Base-by-base conservation (phyloP, 1,140 invertebrate species). In the Zelostemma sp. region DNA sequence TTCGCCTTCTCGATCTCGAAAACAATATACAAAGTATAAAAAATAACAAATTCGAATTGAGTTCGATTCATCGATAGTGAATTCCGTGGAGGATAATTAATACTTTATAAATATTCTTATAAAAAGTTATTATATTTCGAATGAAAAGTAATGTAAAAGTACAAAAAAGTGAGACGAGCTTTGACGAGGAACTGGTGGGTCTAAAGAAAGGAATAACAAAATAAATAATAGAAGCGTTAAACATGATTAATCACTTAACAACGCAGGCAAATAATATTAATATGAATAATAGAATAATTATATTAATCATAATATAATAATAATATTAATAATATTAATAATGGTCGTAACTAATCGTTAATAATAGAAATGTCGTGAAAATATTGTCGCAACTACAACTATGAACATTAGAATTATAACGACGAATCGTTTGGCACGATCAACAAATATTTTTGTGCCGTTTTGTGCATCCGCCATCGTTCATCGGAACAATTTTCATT, bases 151-250 rank as follows among this genome's bases (percentile, higher is more conserved):
- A 18, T 15, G 11, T 45, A 49, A 28, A 53, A 53, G 0, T 53
- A 53, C 49, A 41, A 19, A 71, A 47, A 59, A 70, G 63, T 69
- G 62, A 74, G 66, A 48, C 69, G 76, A 75, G 73, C 72, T 67
- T 79, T 62, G 72, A 78, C 66, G 64, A 57, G 41, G 57, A 69
- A 69, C 56, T 64, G 67, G 57, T 68, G 70, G 61, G 54, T 65
- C 47, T 60, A 56, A 51, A 45, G 48, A 73, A 75, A 73, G 69
- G 73, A 76, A 83, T 84, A 85, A 85, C 83, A 85, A 85, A 85
- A 85, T 85, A 85, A 85, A 84, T 85, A 85, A 84, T 84, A 84
- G 80, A 85, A 85, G 83, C 81, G 78, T 83, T 83, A 81, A 85
- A 85, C 82, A 81, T 83, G 81, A 84, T 83, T 84, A 84, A 83